These are phyloP conservation scores for Graphium colonna DNA, from an alignment of 2,888 invertebrate species.

Conservation along the genomic window DNA sequence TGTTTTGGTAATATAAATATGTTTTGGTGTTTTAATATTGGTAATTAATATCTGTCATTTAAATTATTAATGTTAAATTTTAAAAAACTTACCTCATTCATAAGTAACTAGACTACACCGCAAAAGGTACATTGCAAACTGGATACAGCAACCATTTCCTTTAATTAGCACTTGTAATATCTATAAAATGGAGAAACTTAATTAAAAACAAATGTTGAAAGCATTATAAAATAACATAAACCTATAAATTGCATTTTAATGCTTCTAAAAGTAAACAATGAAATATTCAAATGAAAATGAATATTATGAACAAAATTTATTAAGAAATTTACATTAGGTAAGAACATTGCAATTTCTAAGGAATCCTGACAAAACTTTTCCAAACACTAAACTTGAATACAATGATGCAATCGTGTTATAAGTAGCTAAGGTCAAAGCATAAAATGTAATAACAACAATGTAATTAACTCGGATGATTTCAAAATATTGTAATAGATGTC, in stretches of 20 bases:
- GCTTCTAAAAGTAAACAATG: no score
- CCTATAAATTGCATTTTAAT: no score
- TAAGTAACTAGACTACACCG: constrained; percentile 4
- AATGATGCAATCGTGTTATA: not conserved
- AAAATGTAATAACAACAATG: constrained; percentile 4
- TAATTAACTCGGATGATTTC: constrained; percentile 4
- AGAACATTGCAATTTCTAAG: no score
- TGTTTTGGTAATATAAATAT: no score
- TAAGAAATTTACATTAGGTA: not conserved
- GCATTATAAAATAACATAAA: not conserved
- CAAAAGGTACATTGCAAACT: constrained; percentile 1
- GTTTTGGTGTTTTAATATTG: no score
- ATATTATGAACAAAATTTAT: not conserved
- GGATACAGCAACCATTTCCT: not conserved
- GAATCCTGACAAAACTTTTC: no score
- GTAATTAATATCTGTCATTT: not conserved
- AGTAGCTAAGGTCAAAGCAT: constrained; percentile 4
- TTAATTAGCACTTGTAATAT: not conserved
- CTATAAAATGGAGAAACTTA: not conserved
- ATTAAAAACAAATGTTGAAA: constrained; percentile 5
- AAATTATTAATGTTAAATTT: no score
- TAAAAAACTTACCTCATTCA: constrained; percentile 22
- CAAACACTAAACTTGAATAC: not conserved
- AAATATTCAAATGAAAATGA: no score
- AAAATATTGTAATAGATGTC: constrained; percentile 2